Evolutionary conservation across 2,888 invertebrate genomes (phyloP).

Genomic region (Epinotia ramella): DNA sequence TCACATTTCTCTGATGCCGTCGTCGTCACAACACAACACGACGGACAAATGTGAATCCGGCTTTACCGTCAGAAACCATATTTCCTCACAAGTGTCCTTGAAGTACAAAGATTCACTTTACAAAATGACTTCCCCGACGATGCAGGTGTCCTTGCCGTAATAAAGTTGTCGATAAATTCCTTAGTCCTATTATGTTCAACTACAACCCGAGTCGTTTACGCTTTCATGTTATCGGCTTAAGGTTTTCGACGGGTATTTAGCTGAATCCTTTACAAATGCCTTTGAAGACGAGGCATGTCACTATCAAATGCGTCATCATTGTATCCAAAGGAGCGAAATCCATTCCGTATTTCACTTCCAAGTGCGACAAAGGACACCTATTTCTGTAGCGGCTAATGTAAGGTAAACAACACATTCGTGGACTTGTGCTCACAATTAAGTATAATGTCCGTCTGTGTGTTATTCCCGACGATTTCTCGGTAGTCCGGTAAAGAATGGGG

Average conservation of each 20-base stretch:
- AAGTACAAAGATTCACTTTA: background rate
- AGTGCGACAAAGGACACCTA: conserved; percentile 66
- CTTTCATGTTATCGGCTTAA: conserved; percentile 39
- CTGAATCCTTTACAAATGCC: conserved; percentile 56
- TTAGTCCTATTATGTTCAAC: conserved; percentile 19
- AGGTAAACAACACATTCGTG: conserved; percentile 77
- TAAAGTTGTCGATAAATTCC: conserved; percentile 36
- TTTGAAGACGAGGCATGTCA: conserved; percentile 19
- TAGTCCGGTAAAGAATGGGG: conserved; percentile 63
- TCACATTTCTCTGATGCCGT: no score
- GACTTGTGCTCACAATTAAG: conserved; percentile 68
- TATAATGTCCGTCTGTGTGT: conserved; percentile 63
- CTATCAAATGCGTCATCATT: conserved; percentile 13
- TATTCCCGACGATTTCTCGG: conserved; percentile 74
- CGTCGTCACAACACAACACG: no score
- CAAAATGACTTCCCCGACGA: conserved; percentile 26
- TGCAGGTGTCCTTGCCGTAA: conserved; percentile 19
- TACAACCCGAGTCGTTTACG: conserved; percentile 34
- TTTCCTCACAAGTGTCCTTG: background rate
- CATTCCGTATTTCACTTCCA: conserved; percentile 60
- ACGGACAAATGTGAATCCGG: no score
- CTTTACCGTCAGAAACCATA: background rate
- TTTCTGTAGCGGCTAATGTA: conserved; percentile 72
- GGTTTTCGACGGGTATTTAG: conserved; percentile 50
- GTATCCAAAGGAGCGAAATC: conserved; percentile 47